Evolutionary conservation across 2,888 invertebrate species (phyloP).

Genomic region (Nemoura dubitans): DNA sequence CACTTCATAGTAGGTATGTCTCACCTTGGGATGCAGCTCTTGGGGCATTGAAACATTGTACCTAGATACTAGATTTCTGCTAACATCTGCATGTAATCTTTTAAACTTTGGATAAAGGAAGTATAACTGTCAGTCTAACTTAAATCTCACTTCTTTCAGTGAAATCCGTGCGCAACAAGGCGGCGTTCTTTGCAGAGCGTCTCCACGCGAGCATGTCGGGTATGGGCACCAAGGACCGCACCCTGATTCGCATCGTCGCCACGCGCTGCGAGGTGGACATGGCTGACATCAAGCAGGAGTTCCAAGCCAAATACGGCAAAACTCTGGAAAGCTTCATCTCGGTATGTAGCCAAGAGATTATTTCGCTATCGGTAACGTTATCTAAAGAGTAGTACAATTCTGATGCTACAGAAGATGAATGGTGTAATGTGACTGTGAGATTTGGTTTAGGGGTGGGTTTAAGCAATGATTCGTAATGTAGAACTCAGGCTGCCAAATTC

Average conservation of each 20-base stretch:
- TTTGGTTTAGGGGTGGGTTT: too few relatives aligned
- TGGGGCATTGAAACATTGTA: too few relatives aligned
- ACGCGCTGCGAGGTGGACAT: conserved; percentile 87
- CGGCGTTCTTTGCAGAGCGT: conserved; percentile 86
- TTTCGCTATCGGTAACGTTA: conserved; percentile 39
- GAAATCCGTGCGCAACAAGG: conserved; percentile 80
- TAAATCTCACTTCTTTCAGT: conserved; percentile 61
- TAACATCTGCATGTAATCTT: too few relatives aligned
- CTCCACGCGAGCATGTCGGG: conserved; percentile 91
- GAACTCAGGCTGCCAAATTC: too few relatives aligned
- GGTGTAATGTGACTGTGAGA: too few relatives aligned
- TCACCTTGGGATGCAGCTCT: too few relatives aligned
- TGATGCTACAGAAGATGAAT: neutral
- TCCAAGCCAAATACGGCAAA: conserved; percentile 77
- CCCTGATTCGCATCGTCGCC: conserved; percentile 85
- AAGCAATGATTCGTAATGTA: too few relatives aligned
- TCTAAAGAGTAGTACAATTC: neutral
- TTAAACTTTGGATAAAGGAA: too few relatives aligned
- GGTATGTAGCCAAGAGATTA: conserved; percentile 62
- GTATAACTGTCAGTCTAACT: too few relatives aligned
- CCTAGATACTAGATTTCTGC: too few relatives aligned
- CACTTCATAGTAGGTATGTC: too few relatives aligned
- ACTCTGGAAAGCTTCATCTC: conserved; percentile 81
- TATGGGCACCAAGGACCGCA: conserved; percentile 86
- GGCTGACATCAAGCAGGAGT: conserved; percentile 83